Evolutionary conservation across 2,113 vertebrate species (phyloP).

Genomic region (Ictalurus furcatus): DNA sequence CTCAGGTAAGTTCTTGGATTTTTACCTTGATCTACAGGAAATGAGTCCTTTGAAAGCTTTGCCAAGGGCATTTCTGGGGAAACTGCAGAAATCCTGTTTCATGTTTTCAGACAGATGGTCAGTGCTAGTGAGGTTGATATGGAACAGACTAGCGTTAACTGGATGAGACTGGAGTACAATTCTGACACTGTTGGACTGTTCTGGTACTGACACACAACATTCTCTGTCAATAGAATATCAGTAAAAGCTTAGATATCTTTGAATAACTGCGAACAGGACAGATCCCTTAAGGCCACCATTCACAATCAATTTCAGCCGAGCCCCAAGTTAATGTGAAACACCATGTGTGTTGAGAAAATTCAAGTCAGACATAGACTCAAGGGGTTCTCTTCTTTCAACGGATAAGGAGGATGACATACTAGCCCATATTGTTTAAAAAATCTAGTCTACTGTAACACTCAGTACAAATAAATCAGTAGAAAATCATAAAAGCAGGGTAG

Average conservation of each 20-base stretch:
- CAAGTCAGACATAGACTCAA: background rate
- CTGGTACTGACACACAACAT: background rate
- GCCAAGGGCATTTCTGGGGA: background rate
- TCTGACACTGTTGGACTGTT: background rate
- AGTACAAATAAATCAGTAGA: background rate
- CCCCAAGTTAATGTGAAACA: constrained; percentile 8
- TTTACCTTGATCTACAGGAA: constrained; percentile 17
- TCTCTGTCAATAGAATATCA: constrained; percentile 15
- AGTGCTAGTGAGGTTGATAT: constrained; percentile 1
- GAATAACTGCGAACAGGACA: constrained; percentile 15
- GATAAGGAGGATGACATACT: background rate
- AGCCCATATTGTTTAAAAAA: background rate
- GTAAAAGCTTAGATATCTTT: constrained; percentile 14
- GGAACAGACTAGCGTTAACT: background rate
- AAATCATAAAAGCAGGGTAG: background rate
- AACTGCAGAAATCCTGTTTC: constrained; percentile 12
- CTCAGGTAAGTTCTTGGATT: constrained; percentile 77
- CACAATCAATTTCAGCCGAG: constrained; percentile 17
- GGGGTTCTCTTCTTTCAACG: constrained; percentile 20
- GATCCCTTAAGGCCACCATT: constrained; percentile 8
- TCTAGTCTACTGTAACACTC: background rate
- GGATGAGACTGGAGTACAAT: background rate
- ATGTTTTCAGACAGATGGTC: constrained; percentile 4
- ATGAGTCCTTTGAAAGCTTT: background rate
- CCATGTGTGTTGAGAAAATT: constrained; percentile 35